These are phyloP conservation scores for Amniataba percoides DNA, from an alignment of 2,797 vertebrate genomes.

Conservation along the genomic window DNA sequence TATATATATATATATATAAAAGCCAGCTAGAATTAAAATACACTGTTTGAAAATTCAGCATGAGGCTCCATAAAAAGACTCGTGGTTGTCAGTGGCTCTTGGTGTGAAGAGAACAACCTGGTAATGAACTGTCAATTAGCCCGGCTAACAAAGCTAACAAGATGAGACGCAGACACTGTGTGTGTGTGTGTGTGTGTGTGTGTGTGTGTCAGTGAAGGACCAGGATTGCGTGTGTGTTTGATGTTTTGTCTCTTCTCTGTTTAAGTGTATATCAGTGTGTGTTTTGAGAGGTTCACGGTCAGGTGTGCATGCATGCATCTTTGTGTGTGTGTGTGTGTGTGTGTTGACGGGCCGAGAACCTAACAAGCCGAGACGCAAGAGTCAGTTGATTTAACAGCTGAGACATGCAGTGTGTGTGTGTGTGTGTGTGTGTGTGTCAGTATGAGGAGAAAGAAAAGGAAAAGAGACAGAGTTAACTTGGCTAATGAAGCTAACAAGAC, in stretches of 20 bases:
- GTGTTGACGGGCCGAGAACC: constrained; percentile 4
- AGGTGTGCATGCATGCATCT: constrained; percentile 10
- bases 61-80: constrained; percentile 20
- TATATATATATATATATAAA: neutral
- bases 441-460: neutral
- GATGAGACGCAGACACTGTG: constrained; percentile 36
- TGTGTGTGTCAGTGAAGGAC: constrained; percentile 18
- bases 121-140: constrained; percentile 79
- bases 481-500: constrained; percentile 52
- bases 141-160: constrained; percentile 57
- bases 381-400: constrained; percentile 26
- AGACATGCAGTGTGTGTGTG: neutral
- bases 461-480: constrained; percentile 14
- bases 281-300: constrained; percentile 15
- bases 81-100: constrained; percentile 46
- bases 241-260: constrained; percentile 10
- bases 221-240: constrained; percentile 22
- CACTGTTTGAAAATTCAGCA: constrained; percentile 32
- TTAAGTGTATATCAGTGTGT: neutral
- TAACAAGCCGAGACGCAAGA: constrained; percentile 25
- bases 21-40: constrained; percentile 29
- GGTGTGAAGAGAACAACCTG: constrained; percentile 53
- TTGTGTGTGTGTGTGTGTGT: constrained; percentile 7
- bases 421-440: constrained; percentile 1
- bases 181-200: constrained; percentile 23